Conservation (phyloP, 2,797 vertebrate genomes). For the Petrocephalus schoutedeni region DNA sequence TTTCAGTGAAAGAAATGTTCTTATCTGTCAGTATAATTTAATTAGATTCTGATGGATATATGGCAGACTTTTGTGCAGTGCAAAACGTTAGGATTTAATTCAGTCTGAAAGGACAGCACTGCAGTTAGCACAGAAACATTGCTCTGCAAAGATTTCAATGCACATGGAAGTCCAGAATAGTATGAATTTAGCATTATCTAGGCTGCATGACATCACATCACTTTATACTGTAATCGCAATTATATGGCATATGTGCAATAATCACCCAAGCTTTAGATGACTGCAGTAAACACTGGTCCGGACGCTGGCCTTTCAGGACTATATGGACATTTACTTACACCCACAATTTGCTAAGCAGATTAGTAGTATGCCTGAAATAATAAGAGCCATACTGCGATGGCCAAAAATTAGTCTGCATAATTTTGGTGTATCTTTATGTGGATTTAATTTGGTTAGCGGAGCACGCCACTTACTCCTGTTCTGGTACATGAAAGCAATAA, state of each 20-base stretch:
- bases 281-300: too few species aligned
- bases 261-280: too few species aligned
- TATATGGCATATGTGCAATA: not conserved
- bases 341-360: too few species aligned
- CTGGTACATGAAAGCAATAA: too few species aligned
- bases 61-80: constrained; percentile 52
- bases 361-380: too few species aligned
- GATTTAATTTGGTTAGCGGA: too few species aligned
- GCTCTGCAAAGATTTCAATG: not conserved
- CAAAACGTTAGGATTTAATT: constrained; percentile 23
- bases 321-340: too few species aligned
- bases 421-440: too few species aligned
- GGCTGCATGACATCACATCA: not conserved
- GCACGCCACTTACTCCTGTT: too few species aligned
- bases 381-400: too few species aligned
- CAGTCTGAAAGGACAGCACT: constrained; percentile 9
- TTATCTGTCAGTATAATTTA: constrained; percentile 93
- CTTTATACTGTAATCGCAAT: not conserved
- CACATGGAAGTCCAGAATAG: constrained; percentile 13
- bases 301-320: too few species aligned
- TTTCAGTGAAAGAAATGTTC: constrained; percentile 87
- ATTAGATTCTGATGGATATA: constrained; percentile 85
- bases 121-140: not conserved
- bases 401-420: too few species aligned
- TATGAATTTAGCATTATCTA: constrained; percentile 27